phyloP scores from a whole-genome alignment of 2,888 invertebrate genomes.

The Papilio gigon region DNA sequence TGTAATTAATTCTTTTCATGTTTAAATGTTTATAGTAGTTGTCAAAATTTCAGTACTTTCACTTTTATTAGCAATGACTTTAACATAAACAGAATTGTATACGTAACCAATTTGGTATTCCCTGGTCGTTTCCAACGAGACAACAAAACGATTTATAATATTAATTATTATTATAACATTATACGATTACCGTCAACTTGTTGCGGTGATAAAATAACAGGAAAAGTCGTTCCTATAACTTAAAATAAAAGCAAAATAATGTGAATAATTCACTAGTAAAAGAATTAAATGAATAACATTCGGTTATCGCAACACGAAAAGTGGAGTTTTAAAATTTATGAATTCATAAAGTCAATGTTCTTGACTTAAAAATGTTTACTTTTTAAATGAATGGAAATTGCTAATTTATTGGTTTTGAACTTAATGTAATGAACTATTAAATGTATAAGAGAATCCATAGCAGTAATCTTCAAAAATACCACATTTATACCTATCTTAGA shows the following conservation, averaged over 20 bases:
- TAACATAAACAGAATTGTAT: slow-evolving; percentile 43
- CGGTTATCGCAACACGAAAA: background rate
- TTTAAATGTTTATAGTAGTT: slow-evolving; percentile 37
- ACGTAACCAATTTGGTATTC: slow-evolving; percentile 43
- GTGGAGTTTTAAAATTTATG: background rate
- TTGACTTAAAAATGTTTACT: too few species aligned
- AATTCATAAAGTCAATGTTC: background rate
- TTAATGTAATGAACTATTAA: too few species aligned
- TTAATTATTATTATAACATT: background rate
- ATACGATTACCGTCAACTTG: slow-evolving; percentile 5
- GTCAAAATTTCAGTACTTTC: slow-evolving; percentile 50
- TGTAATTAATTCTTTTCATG: slow-evolving; percentile 4
- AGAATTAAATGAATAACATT: background rate
- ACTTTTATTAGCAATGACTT: slow-evolving; percentile 47
- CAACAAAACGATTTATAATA: background rate
- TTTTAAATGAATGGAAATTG: background rate
- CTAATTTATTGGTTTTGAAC: background rate
- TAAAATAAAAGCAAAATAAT: background rate
- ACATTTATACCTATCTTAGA: too few species aligned
- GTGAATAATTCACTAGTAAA: background rate
- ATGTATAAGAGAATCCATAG: too few species aligned
- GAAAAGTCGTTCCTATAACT: background rate
- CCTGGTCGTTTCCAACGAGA: background rate
- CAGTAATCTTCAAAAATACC: too few species aligned
- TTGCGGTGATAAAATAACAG: background rate